Conservation (phyloP, 2,113 vertebrate species). For the Dolichotis patagonum region DNA sequence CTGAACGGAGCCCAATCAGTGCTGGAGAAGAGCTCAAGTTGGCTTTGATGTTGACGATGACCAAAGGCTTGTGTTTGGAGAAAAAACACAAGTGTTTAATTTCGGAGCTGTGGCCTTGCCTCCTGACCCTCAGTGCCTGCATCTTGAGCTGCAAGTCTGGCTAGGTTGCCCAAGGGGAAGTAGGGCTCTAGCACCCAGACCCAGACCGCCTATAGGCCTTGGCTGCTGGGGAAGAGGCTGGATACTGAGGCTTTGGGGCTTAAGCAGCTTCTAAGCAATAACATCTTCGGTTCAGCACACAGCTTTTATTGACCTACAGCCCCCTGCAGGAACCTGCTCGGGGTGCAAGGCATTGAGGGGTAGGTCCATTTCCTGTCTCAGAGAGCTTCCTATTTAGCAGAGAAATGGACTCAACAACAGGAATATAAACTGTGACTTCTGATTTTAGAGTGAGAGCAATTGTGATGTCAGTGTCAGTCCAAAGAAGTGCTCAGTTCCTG, state of each 20-base stretch:
- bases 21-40: constrained; percentile 22
- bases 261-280: neutral
- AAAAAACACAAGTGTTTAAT: constrained; percentile 64
- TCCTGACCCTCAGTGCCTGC: constrained; percentile 21
- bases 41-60: constrained; percentile 33
- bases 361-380: neutral
- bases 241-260: neutral
- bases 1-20: neutral
- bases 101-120: constrained; percentile 66
- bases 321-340: neutral
- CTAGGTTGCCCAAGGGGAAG: constrained; percentile 51
- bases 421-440: neutral
- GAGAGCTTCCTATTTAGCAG: neutral
- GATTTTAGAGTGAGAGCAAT: neutral
- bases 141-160: constrained; percentile 39
- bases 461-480: neutral
- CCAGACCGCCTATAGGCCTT: neutral
- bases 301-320: neutral
- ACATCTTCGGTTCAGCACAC: neutral
- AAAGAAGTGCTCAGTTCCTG: neutral
- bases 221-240: neutral
- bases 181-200: neutral
- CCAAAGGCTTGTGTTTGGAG: constrained; percentile 33
- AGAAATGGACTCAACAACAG: neutral
- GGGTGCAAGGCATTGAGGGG: neutral